These are phyloP conservation scores for Grallaria varia DNA, from an alignment of 2,113 vertebrate genomes.

Conservation along the genomic window DNA sequence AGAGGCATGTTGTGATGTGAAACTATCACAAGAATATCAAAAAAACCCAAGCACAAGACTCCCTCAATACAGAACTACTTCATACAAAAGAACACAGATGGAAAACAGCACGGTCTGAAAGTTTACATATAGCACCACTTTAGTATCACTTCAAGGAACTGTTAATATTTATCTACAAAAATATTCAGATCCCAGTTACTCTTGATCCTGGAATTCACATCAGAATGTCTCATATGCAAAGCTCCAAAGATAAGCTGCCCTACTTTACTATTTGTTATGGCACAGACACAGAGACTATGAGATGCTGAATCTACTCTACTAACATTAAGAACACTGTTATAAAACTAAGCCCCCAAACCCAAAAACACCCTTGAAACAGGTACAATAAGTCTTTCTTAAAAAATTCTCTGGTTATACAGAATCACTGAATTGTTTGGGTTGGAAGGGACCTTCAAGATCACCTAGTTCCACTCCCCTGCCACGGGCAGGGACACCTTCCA, in stretches of 20 bases:
- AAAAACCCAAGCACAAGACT: neutral
- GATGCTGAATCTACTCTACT: neutral
- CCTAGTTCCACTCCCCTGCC: neutral
- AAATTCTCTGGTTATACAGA: neutral
- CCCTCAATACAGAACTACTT: neutral
- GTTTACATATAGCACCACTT: fast-evolving
- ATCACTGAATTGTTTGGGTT: neutral
- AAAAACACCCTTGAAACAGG: fast-evolving
- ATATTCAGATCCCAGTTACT: neutral
- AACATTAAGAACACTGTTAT: neutral
- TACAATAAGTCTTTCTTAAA: neutral
- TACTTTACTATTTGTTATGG: neutral
- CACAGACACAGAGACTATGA: neutral
- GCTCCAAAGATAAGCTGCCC: neutral
- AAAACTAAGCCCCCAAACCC: neutral
- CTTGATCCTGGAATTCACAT: neutral
- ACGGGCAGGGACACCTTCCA: neutral
- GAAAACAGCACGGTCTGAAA: neutral
- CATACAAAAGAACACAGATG: fast-evolving
- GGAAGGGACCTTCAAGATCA: neutral
- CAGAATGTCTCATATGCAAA: neutral
- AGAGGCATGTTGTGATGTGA: neutral
- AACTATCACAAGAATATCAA: neutral
- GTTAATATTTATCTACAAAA: neutral
- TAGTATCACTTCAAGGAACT: neutral